Base-by-base conservation (phyloP, 2,888 invertebrate genomes). In the Apocheima hispidaria region DNA sequence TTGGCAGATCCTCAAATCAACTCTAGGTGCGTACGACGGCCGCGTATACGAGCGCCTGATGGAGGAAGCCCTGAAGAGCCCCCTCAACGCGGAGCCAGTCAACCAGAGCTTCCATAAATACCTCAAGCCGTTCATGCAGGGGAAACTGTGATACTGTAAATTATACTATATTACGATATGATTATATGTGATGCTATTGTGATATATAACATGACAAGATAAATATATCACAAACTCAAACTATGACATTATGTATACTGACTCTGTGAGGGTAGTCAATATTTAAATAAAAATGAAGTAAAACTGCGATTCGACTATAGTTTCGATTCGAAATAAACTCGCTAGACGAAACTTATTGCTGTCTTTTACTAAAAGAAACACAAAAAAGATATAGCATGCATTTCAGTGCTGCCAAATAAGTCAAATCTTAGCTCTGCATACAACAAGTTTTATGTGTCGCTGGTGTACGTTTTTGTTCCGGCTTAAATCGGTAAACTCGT, bases 41-140 rank as follows among this genome's bases (percentile, higher is more conserved):
- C 95, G 96, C 70, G 97, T 97, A 18, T 98, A 98, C 86, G 95
- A 97, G 76, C 94, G 97, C 4, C 92, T 97, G 36, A 96, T 96
- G 86, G 95, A 94, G 60, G 96, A 96, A 72, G 97, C 97, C 0
- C 93, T 95, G 83, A 96, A 96, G 84, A 97, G 97, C 78, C 97
- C 97, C 0, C 92, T 97, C 73, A 98, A 97, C 88, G 94, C 95
- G 16, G 94, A 96, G 70, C 96, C 96, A 1, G 97, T 97, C 52
- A 96, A 97, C 80, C 88, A 94, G 73, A 95, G 96, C 60, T 96
- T 95, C 86, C 93, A 96, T 65, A 92, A 94, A 61, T 95, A 97
- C 82, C 93, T 97, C 48, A 96, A 96, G 76, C 97, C 97, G 0
- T 94, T 97, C 74, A 93, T 97, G 87, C 96, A 96, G 80, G 95